These are phyloP conservation scores for Karalla daura DNA, from an alignment of 2,797 vertebrate genomes.

Conservation along the genomic window DNA sequence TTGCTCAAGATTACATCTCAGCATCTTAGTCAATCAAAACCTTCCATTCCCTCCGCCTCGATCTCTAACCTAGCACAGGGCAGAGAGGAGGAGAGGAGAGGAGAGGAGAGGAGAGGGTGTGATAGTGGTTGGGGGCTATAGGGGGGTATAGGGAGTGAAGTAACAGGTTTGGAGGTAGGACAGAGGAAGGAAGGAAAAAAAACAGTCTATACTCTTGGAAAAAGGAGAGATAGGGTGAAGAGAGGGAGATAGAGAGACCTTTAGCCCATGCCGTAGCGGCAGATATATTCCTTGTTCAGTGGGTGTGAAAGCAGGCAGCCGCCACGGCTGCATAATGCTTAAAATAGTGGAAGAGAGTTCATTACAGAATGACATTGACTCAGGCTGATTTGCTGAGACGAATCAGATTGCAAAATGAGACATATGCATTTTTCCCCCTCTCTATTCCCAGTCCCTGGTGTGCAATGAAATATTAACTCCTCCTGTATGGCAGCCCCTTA, in stretches of 20 bases:
- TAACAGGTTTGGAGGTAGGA: constrained; percentile 51
- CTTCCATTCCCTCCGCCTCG: constrained; percentile 56
- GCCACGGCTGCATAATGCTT: constrained; percentile 48
- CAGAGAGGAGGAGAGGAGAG: constrained; percentile 8
- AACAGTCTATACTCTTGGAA: constrained; percentile 47
- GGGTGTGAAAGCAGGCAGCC: constrained; percentile 51
- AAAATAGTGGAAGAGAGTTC: constrained; percentile 68
- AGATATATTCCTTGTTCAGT: constrained; percentile 51
- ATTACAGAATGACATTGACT: constrained; percentile 80
- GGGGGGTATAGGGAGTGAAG: constrained; percentile 12
- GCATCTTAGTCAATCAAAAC: constrained; percentile 73
- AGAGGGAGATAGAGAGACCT: constrained; percentile 17
- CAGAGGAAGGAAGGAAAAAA: constrained; percentile 12
- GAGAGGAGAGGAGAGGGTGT: background rate
- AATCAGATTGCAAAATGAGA: constrained; percentile 83
- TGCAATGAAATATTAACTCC: constrained; percentile 83
- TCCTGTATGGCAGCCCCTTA: constrained; percentile 74
- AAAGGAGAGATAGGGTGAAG: constrained; percentile 1
- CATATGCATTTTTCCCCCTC: constrained; percentile 61
- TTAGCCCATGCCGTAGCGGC: constrained; percentile 31
- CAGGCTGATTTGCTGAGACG: constrained; percentile 80
- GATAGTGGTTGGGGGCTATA: background rate
- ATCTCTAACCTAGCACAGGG: constrained; percentile 50
- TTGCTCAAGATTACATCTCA: constrained; percentile 72
- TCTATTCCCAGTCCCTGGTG: constrained; percentile 64